Base-by-base conservation (phyloP, 2,113 vertebrate species). In the Candoia aspera region DNA sequence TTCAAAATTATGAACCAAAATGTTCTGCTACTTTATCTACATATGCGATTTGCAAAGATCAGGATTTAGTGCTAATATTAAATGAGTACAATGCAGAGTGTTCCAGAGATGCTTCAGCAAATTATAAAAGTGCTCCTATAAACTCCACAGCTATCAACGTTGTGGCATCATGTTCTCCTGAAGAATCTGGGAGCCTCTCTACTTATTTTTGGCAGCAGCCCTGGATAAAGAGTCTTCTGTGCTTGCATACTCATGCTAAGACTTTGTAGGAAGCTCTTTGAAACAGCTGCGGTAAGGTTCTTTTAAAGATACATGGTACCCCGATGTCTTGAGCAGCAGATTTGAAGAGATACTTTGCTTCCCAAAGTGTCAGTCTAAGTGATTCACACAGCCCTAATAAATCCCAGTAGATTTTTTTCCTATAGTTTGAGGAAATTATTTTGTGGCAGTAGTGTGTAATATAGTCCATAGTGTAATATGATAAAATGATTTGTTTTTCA, bases 401-500 rank as follows among this genome's bases (percentile, higher is more conserved):
- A 23, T 19, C n/a, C 10, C 9, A 23, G 24, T 60, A 11, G 15
- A 33, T 6, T 84, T 13, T 83, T 68, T 92, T 8, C 62, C 49
- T 29, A 12, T 53, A 13, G 15, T 92, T 84, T 53, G 55, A 33
- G 9, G 4, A 83, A 24, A 49, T 93, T 79, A 95, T 86, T 95
- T 96, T 95, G 88, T 95, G 83, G 84, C 83, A 88, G 0, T 0
- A 29, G 94, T 94, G 92, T 93, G 84, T 95, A 85, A 92, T 93
- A 93, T 57, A 59, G 6, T 84, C 90, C 53, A 89, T 29, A 19
- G 68, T 15, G 3, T 79, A 21, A 2, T 26, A 26, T 17, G 55
- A 83, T 58, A 68, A 49, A 29, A 15, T 49, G 17, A 24, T 62
- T 92, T 53, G 6, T 55, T 95, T 94, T 91, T 92, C 96, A 99